Percentiles rank a stretch among this genome's conserved stretches.
Conservation (phyloP, 37 sponge, comb jelly and placozoan species). For the Chondrosia reniformis region DNA sequence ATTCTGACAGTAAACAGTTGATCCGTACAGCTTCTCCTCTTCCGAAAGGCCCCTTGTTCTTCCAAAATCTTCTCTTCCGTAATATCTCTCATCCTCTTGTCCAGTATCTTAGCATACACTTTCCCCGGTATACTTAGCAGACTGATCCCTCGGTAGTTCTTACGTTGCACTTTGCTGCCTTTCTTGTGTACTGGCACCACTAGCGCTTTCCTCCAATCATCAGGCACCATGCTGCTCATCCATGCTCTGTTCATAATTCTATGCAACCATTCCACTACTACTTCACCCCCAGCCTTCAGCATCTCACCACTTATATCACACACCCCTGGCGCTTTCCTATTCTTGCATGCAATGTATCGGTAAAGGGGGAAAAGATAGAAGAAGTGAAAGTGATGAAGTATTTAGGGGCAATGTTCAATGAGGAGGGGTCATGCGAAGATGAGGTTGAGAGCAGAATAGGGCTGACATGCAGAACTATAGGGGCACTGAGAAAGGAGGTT, state of each 20-base stretch:
- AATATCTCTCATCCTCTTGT: neutral
- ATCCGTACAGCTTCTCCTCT: neutral
- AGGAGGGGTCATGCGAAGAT: too few relatives aligned
- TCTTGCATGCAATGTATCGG: too few relatives aligned
- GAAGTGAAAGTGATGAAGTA: too few relatives aligned
- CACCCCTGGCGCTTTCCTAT: constrained; percentile 13
- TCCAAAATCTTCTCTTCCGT: constrained; percentile 13
- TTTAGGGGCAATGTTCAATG: too few relatives aligned
- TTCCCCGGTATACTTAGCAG: constrained; percentile 10
- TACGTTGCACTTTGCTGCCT: neutral
- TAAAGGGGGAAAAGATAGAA: too few relatives aligned
- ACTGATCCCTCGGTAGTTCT: constrained; percentile 14
- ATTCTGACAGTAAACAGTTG: constrained; percentile 7
- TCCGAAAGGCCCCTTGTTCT: constrained; percentile 12
- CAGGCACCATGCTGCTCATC: neutral
- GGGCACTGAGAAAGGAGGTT: too few relatives aligned
- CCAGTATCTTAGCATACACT: constrained; percentile 5
- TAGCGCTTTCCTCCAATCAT: neutral
- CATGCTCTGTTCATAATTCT: neutral
- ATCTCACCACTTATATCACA: constrained; percentile 1
- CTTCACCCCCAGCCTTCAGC: constrained; percentile 10
- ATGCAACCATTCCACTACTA: neutral
- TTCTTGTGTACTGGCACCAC: constrained; percentile 10
- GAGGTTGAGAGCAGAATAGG: too few relatives aligned
- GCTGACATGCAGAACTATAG: too few relatives aligned